These are phyloP conservation scores for Dendrolimus houi DNA, from an alignment of 2,888 invertebrate genomes.

Conservation along the genomic window DNA sequence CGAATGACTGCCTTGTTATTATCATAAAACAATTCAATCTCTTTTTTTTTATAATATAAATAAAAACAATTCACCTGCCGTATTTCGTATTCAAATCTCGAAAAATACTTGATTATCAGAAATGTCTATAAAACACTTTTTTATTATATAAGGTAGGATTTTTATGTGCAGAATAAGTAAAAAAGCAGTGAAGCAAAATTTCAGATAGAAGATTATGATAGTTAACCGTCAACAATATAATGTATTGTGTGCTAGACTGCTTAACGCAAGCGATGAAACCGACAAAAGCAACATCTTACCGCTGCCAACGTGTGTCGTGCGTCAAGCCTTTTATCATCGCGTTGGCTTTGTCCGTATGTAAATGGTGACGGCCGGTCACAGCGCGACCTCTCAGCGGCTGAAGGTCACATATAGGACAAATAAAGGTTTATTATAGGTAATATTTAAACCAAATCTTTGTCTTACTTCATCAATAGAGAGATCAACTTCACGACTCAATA, in stretches of 20 bases:
- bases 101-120: too few relatives aligned
- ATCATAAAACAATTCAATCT: too few relatives aligned
- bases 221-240: too few relatives aligned
- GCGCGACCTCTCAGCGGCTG: constrained; percentile 54
- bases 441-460: too few relatives aligned
- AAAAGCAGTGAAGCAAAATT: neutral
- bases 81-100: too few relatives aligned
- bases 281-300: constrained; percentile 38
- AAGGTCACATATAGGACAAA: constrained; percentile 66
- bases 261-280: constrained; percentile 3
- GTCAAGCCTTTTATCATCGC: constrained; percentile 61
- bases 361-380: constrained; percentile 61
- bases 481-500: too few relatives aligned
- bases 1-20: too few relatives aligned
- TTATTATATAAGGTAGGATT: neutral
- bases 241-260: neutral
- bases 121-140: neutral
- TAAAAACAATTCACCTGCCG: too few relatives aligned
- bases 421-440: constrained; percentile 9
- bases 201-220: too few relatives aligned
- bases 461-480: too few relatives aligned
- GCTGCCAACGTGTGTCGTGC: constrained; percentile 35
- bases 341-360: constrained; percentile 67
- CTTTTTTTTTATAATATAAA: too few relatives aligned
- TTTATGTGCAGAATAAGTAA: neutral